Conservation (phyloP, 1,140 invertebrate species). For the Drosophila triauraria region DNA sequence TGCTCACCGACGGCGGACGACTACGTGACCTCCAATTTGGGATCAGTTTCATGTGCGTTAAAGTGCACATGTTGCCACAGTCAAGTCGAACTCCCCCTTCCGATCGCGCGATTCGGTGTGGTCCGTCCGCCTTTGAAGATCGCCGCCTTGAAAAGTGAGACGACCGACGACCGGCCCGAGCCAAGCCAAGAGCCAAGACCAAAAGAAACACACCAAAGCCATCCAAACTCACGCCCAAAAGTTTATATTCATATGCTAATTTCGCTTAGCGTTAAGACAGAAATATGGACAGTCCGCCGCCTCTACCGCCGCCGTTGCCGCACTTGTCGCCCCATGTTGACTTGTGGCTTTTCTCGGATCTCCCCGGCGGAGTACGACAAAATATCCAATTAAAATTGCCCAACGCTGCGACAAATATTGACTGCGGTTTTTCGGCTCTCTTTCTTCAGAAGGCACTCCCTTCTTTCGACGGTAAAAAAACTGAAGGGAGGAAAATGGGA, state of each 20-base stretch:
- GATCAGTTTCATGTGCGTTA: conserved; percentile 71
- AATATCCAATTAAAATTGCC: conserved; percentile 78
- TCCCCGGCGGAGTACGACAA: conserved; percentile 35
- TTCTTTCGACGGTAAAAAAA: background rate
- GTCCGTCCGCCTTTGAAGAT: conserved; percentile 74
- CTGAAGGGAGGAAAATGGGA: conserved; percentile 5
- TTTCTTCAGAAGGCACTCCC: conserved; percentile 33
- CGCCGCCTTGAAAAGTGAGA: conserved; percentile 49
- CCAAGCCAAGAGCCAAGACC: conserved; percentile 24
- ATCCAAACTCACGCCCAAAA: conserved; percentile 45
- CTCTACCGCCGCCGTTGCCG: conserved; percentile 43
- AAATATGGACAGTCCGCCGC: conserved; percentile 54
- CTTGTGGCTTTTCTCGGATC: conserved; percentile 53
- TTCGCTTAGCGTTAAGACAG: conserved; percentile 65
- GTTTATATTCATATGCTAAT: conserved; percentile 81
- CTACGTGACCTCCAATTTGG: conserved; percentile 81
- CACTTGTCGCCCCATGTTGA: conserved; percentile 55
- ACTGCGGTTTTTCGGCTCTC: conserved; percentile 45
- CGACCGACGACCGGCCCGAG: conserved; percentile 12
- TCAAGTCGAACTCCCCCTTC: conserved; percentile 10
- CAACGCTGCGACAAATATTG: conserved; percentile 63
- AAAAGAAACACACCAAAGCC: conserved; percentile 25
- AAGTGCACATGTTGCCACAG: conserved; percentile 74
- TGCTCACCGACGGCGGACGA: conserved; percentile 54
- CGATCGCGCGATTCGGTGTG: conserved; percentile 61